A percentile compares a stretch with the other conserved stretches of the same genome.
These are phyloP conservation scores for Tachina grossa DNA, from an alignment of 2,888 invertebrate species.

Conservation along the genomic window DNA sequence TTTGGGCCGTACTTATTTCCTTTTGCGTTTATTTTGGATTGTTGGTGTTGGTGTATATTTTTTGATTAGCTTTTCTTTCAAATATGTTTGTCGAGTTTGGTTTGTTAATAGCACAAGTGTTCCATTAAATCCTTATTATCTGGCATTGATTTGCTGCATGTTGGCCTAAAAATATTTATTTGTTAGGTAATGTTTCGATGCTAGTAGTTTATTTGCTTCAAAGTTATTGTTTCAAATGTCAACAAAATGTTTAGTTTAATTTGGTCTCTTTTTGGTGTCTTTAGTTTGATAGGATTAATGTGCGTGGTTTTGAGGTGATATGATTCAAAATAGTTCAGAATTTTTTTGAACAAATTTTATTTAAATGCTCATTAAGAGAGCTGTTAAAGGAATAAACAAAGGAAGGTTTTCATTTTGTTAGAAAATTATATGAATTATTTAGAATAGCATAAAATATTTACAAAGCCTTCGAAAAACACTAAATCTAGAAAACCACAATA, in stretches of 20 bases:
- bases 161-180: conserved; percentile 26
- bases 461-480: too few relatives aligned
- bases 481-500: too few relatives aligned
- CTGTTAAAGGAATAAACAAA: too few relatives aligned
- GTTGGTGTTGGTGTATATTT: conserved; percentile 56
- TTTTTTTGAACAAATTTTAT: conserved; percentile 31
- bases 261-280: background rate
- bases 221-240: conserved; percentile 66
- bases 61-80: conserved; percentile 55
- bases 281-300: conserved; percentile 55
- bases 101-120: conserved; percentile 67
- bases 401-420: too few relatives aligned
- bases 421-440: too few relatives aligned
- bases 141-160: conserved; percentile 14
- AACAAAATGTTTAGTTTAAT: conserved; percentile 35
- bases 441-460: too few relatives aligned
- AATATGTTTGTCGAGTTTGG: background rate
- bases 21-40: conserved; percentile 1
- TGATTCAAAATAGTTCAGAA: conserved; percentile 42
- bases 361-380: too few relatives aligned
- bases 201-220: conserved; percentile 46
- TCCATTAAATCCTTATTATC: conserved; percentile 63
- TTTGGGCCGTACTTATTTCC: conserved; percentile 48
- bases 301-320: conserved; percentile 45
- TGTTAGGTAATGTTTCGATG: conserved; percentile 25